Evolutionary conservation across 2,888 invertebrate genomes (phyloP).

Genomic region (Falcaria lacertinaria): DNA sequence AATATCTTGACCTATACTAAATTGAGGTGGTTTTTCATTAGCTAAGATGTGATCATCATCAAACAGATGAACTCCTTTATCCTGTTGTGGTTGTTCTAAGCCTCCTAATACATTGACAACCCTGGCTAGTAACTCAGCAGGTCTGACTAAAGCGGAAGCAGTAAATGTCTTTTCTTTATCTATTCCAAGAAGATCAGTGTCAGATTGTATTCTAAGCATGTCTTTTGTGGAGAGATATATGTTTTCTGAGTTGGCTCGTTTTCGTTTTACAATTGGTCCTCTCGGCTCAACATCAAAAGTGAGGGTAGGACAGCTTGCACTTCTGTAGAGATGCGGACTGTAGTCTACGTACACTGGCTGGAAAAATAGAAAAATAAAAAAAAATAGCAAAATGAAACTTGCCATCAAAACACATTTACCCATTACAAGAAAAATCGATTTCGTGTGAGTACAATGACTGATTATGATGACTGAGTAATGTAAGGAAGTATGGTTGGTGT

Average conservation of each 20-base stretch:
- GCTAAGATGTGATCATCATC: constrained; percentile 86
- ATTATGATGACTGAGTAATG: too few relatives aligned
- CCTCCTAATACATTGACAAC: constrained; percentile 88
- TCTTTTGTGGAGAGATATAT: constrained; percentile 68
- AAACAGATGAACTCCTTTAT: constrained; percentile 83
- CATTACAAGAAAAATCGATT: too few relatives aligned
- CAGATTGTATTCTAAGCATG: constrained; percentile 85
- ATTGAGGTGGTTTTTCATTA: constrained; percentile 80
- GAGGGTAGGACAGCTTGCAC: constrained; percentile 87
- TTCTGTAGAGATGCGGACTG: constrained; percentile 69
- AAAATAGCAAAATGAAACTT: too few relatives aligned
- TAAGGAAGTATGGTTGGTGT: too few relatives aligned
- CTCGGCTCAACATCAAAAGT: constrained; percentile 79
- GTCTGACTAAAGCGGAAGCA: constrained; percentile 85
- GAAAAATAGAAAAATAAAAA: constrained; percentile 27
- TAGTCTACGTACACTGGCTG: constrained; percentile 89
- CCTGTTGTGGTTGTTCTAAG: constrained; percentile 68
- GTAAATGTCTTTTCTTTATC: constrained; percentile 89
- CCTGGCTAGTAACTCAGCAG: constrained; percentile 86
- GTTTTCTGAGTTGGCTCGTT: constrained; percentile 84
- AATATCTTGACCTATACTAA: constrained; percentile 76
- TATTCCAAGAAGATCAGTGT: constrained; percentile 87
- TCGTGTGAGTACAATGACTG: too few relatives aligned
- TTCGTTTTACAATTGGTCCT: constrained; percentile 69
- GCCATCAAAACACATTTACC: too few relatives aligned